A percentile compares a stretch with the other conserved stretches of the same genome.
phyloP scores from a whole-genome alignment of 2,888 invertebrate genomes.

The Schizotus pectinicornis region DNA sequence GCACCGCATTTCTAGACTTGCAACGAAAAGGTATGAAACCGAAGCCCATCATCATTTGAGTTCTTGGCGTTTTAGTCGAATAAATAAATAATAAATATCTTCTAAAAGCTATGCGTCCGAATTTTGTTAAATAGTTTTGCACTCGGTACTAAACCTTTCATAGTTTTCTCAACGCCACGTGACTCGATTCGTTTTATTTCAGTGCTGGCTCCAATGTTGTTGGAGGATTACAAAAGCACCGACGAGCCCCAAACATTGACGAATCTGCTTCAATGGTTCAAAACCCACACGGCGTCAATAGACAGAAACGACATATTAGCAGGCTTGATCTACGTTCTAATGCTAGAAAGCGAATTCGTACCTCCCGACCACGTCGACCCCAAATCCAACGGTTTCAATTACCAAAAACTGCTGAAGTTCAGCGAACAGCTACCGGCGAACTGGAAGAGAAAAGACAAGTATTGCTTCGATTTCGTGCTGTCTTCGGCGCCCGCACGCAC shows the following conservation, averaged over 20 bases:
- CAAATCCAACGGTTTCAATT: constrained; percentile 42
- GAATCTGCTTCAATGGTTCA: constrained; percentile 43
- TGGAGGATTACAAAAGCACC: constrained; percentile 48
- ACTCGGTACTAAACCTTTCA: too few relatives aligned
- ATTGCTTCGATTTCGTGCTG: constrained; percentile 34
- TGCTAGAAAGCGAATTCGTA: constrained; percentile 55
- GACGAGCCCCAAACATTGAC: constrained; percentile 46
- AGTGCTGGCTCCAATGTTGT: constrained; percentile 51
- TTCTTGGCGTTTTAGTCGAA: too few relatives aligned
- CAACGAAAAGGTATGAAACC: too few relatives aligned
- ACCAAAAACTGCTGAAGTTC: constrained; percentile 40
- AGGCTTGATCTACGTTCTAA: constrained; percentile 53
- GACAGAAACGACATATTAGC: constrained; percentile 48
- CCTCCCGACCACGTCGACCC: constrained; percentile 39
- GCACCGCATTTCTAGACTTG: too few relatives aligned
- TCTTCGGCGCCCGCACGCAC: constrained; percentile 30
- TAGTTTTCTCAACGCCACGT: too few relatives aligned
- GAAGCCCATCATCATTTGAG: too few relatives aligned
- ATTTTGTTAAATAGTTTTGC: too few relatives aligned
- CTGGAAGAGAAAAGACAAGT: constrained; percentile 43
- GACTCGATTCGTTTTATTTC: constrained; percentile 38
- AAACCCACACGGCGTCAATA: constrained; percentile 26
- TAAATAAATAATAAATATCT: too few relatives aligned
- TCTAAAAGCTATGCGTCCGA: too few relatives aligned
- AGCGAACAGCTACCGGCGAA: constrained; percentile 41